Percentiles rank a stretch among this genome's conserved stretches.
These are phyloP conservation scores for Australoheros scitulus DNA, from an alignment of 2,113 vertebrate genomes.

Conservation along the genomic window DNA sequence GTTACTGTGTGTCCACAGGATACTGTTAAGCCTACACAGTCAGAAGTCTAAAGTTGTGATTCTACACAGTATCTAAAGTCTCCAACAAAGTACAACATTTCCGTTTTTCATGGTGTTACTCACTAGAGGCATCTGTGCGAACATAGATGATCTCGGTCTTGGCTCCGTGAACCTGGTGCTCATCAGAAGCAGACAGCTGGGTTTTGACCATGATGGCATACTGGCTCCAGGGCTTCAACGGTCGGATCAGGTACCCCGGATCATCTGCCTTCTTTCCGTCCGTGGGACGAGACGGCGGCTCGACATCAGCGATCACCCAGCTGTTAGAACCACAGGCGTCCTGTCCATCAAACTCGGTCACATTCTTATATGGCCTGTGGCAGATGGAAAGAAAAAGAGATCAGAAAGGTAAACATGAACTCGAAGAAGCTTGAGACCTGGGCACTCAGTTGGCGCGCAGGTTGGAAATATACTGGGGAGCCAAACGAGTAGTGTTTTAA, in stretches of 20 bases:
- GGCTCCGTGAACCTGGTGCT: slow-evolving; percentile 90
- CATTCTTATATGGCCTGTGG: slow-evolving; percentile 89
- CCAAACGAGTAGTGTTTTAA: too few relatives aligned
- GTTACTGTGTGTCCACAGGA: too few relatives aligned
- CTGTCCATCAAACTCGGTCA: slow-evolving; percentile 97
- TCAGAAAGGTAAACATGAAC: neutral
- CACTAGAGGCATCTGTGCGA: slow-evolving; percentile 91
- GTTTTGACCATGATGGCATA: slow-evolving; percentile 98
- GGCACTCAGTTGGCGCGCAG: neutral
- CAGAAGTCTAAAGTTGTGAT: neutral
- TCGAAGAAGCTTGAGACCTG: neutral
- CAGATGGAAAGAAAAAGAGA: neutral
- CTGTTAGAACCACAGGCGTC: slow-evolving; percentile 97
- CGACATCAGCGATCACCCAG: slow-evolving; percentile 94
- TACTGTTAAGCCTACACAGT: neutral
- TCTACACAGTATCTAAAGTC: too few relatives aligned
- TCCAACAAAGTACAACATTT: neutral
- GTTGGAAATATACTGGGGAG: too few relatives aligned
- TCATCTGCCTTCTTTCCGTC: slow-evolving; percentile 82
- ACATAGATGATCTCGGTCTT: slow-evolving; percentile 97
- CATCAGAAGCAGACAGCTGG: slow-evolving; percentile 91
- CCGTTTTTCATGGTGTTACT: slow-evolving; percentile 58
- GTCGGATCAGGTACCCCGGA: slow-evolving; percentile 85
- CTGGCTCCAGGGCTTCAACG: slow-evolving; percentile 95
- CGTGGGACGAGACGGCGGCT: slow-evolving; percentile 82